phyloP scores from a whole-genome alignment of 2,888 invertebrate species.

The Rhingia campestris region DNA sequence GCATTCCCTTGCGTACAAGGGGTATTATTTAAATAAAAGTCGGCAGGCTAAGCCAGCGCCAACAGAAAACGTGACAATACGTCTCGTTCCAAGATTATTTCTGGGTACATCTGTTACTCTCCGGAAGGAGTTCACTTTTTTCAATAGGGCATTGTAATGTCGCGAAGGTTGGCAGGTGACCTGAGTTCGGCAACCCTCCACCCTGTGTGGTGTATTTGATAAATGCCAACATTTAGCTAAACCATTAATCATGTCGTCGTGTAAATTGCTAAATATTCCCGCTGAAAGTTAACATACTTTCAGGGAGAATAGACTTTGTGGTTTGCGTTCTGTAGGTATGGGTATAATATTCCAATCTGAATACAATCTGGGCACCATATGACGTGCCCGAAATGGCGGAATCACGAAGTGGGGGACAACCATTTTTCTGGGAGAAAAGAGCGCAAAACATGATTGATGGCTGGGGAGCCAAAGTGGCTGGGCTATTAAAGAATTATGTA shows the following conservation, averaged over 20 bases:
- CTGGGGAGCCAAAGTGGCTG: constrained; percentile 45
- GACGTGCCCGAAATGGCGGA: constrained; percentile 42
- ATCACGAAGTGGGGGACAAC: constrained; percentile 61
- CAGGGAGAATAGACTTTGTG: not conserved
- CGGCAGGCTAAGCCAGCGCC: not conserved
- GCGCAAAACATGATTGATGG: constrained; percentile 66
- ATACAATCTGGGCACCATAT: constrained; percentile 15
- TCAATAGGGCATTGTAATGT: not conserved
- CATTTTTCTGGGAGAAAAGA: constrained; percentile 46
- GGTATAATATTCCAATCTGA: not conserved
- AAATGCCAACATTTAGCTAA: constrained; percentile 56
- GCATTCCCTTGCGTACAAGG: not conserved
- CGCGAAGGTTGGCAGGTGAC: constrained; percentile 34
- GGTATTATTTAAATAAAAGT: no score
- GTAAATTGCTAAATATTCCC: constrained; percentile 65
- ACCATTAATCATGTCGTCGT: constrained; percentile 60
- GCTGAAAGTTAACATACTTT: constrained; percentile 55
- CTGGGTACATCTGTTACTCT: constrained; percentile 28
- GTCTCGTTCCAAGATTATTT: constrained; percentile 16
- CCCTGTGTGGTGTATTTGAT: constrained; percentile 34
- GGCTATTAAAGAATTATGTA: constrained; percentile 29
- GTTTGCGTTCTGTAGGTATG: not conserved
- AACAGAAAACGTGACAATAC: constrained; percentile 5
- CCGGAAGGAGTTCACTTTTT: not conserved
- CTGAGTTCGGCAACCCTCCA: not conserved